Evolutionary conservation across 1,140 invertebrate genomes (phyloP).

Genomic region (Coenobita brevimanus): DNA sequence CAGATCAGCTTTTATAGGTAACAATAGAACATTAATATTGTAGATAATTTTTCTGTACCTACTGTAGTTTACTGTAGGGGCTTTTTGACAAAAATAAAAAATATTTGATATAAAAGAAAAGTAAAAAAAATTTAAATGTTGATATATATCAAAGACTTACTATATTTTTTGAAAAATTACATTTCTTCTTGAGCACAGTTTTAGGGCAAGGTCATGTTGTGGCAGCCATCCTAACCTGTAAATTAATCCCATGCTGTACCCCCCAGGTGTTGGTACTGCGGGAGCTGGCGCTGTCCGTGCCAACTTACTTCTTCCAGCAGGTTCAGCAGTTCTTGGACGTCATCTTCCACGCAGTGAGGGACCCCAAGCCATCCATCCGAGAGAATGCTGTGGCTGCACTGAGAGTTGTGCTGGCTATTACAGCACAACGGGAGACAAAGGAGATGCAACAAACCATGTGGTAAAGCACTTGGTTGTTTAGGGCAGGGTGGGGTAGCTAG

Average conservation of each 20-base stretch:
- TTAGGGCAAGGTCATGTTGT: no score
- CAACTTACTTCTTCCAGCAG: constrained; percentile 99
- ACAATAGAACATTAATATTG: no score
- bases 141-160: no score
- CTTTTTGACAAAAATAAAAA: no score
- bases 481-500: background rate
- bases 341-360: constrained; percentile 93
- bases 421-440: constrained; percentile 92
- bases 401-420: constrained; percentile 93
- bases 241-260: background rate
- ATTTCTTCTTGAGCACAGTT: no score
- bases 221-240: no score
- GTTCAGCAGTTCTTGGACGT: constrained; percentile 96
- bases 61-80: no score
- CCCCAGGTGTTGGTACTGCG: constrained; percentile 86
- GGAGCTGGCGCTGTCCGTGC: constrained; percentile 95
- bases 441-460: constrained; percentile 90
- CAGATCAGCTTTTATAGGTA: no score
- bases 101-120: no score
- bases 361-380: constrained; percentile 93
- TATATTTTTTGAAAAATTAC: no score
- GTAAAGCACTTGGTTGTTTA: constrained; percentile 77
- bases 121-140: no score
- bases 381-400: constrained; percentile 95
- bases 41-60: no score